Evolutionary conservation across 2,113 vertebrate species (phyloP).

Genomic region (Electrona antarctica): DNA sequence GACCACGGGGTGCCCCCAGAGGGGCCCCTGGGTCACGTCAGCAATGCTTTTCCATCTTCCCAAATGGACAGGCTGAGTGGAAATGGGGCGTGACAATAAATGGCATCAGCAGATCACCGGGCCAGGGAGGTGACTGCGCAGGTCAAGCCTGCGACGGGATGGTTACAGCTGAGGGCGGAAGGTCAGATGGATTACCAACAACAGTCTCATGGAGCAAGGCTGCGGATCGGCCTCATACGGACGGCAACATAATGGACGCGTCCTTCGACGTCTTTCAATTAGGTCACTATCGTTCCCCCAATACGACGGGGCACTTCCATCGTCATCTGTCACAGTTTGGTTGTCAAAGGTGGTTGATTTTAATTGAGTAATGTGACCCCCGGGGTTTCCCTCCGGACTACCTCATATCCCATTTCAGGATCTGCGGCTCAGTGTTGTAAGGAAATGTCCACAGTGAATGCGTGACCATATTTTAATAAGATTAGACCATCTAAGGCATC

Average conservation of each 20-base stretch:
- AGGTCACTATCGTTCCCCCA: slow-evolving; percentile 26
- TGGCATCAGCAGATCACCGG: slow-evolving; percentile 56
- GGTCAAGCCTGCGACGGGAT: slow-evolving; percentile 56
- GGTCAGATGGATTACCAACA: slow-evolving; percentile 52
- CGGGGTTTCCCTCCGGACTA: not conserved
- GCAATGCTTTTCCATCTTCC: slow-evolving; percentile 61
- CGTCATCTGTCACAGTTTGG: slow-evolving; percentile 28
- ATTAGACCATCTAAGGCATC: slow-evolving; percentile 34
- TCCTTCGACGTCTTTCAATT: slow-evolving; percentile 36
- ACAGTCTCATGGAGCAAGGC: slow-evolving; percentile 21
- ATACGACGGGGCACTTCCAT: slow-evolving; percentile 47
- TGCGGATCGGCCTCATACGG: not conserved
- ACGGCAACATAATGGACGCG: slow-evolving; percentile 46
- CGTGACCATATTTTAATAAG: slow-evolving; percentile 17
- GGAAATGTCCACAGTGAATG: not conserved
- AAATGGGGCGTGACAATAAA: slow-evolving; percentile 69
- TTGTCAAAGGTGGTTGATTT: slow-evolving; percentile 31
- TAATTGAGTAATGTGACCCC: slow-evolving; percentile 21
- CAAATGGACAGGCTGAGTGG: slow-evolving; percentile 62
- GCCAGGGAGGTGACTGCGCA: slow-evolving; percentile 46
- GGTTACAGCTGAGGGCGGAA: slow-evolving; percentile 52
- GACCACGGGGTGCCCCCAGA: slow-evolving; percentile 55
- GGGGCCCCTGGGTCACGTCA: slow-evolving; percentile 54
- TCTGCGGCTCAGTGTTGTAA: no score
- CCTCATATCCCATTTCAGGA: not conserved